A percentile compares a stretch with the other conserved stretches of the same genome.
These are phyloP conservation scores for Cyphomyrmex costatus DNA, from an alignment of 1,140 invertebrate genomes.

Conservation along the genomic window DNA sequence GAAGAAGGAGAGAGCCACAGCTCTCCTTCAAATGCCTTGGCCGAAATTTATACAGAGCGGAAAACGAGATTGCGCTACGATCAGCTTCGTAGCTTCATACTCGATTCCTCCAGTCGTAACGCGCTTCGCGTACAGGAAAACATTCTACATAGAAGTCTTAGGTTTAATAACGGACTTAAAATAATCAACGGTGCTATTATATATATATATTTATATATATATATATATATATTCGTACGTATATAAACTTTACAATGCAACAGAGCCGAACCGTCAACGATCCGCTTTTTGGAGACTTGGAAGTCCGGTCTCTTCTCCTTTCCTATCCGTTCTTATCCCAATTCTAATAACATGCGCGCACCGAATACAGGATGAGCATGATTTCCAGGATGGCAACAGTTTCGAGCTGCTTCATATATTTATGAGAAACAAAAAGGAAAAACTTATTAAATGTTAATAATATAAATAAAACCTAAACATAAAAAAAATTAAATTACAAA, in stretches of 20 bases:
- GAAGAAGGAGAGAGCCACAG: not conserved
- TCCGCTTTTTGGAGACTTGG: conserved; percentile 32
- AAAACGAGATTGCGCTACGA: conserved; percentile 37
- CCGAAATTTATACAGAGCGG: conserved; percentile 65
- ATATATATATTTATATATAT: not conserved
- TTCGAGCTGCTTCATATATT: conserved; percentile 16
- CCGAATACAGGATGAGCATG: conserved; percentile 65
- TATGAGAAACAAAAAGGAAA: not conserved
- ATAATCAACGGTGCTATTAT: conserved; percentile 79
- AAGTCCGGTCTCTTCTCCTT: conserved; percentile 28
- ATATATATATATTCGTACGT: conserved; percentile 70
- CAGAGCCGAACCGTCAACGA: conserved; percentile 77
- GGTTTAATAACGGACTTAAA: conserved; percentile 81
- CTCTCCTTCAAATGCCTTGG: conserved; percentile 49
- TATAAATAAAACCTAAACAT: not conserved
- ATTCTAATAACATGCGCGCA: conserved; percentile 60
- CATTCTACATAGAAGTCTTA: conserved; percentile 76
- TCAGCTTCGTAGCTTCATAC: not conserved
- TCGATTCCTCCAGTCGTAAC: conserved; percentile 23
- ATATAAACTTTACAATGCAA: conserved; percentile 83
- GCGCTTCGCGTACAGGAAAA: conserved; percentile 52
- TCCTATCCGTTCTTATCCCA: conserved; percentile 44
- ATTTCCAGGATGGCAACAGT: conserved; percentile 20
- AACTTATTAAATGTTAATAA: conserved; percentile 1
- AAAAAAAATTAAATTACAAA: not conserved